Base-by-base conservation (phyloP, 1,140 invertebrate species). In the Ptiloglossa arizonensis region DNA sequence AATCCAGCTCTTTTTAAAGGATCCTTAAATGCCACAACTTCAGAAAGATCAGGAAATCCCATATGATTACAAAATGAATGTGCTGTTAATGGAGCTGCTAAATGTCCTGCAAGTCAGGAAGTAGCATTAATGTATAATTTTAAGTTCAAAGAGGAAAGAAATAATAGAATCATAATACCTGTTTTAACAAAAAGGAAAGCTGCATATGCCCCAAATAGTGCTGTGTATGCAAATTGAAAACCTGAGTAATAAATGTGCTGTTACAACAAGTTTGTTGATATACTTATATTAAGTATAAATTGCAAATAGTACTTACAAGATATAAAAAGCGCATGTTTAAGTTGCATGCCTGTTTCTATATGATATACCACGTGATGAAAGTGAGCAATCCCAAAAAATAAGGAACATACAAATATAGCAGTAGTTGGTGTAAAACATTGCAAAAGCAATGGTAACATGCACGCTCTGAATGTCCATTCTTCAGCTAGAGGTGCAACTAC, bases 51-150 rank as follows among this genome's bases (percentile, higher is more conserved):
- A 0, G 98, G 98, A 86, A 99, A 96, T 32, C 98, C 98, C 97
- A 99, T 98, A 89, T 97, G 96, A 93, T 99, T 99, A 91, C 98
- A 99, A 90, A 99, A 98, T 3, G 97, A 96, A 90, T 99, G 98
- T 8, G 95, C 97, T 15, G 97, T 89, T 80, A 98, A 95, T n/a
- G 97, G 96, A 13, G 97, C 97, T 22, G 96, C 93, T 87, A 98
- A 95, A 90, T 99, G 97, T 71, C 97, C 97, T 96, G 89, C 38
- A 92, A 24, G 11, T 48, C 9, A 57, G 63, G 48, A 38, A 70
- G 1, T 57, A 59, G 2, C 41, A 5, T 44, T 46, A 29, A 48
- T 32, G 22, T 0, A 56, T 32, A 44, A 15, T 59, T 8, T 17
- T 60, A 48, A 52, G 29, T 52, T 27, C 5, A 50, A 62, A 27